Conservation (phyloP, 2,888 invertebrate species). For the Eilema caniola region DNA sequence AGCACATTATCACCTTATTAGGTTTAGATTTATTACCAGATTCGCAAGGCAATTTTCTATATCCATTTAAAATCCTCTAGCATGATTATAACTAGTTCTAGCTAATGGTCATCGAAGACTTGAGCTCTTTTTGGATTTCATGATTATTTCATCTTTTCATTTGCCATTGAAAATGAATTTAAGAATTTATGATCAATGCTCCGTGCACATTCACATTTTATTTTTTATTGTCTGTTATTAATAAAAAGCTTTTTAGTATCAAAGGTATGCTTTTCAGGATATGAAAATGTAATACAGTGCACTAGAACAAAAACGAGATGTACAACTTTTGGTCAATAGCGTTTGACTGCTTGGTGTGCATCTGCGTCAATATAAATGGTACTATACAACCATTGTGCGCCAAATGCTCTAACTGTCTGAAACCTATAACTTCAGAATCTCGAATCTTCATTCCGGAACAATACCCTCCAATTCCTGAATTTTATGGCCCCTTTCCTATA, state of each 20-base stretch:
- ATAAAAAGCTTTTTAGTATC: neutral
- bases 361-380: conserved; percentile 61
- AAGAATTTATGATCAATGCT: too few relatives aligned
- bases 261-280: conserved; percentile 56
- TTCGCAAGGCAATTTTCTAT: too few relatives aligned
- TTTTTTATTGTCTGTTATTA: too few relatives aligned
- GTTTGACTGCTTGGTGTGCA: conserved; percentile 68
- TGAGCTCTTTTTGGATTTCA: neutral
- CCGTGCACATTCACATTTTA: too few relatives aligned
- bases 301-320: conserved; percentile 63
- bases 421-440: conserved; percentile 26
- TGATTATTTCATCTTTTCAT: too few relatives aligned
- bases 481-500: conserved; percentile 31
- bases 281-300: conserved; percentile 56
- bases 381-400: conserved; percentile 66
- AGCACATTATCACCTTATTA: too few relatives aligned
- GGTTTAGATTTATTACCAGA: too few relatives aligned
- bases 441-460: conserved; percentile 26
- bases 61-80: neutral
- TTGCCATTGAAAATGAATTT: too few relatives aligned
- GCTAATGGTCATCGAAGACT: neutral
- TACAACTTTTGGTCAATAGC: conserved; percentile 59
- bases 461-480: conserved; percentile 35
- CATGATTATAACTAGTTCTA: neutral
- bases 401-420: conserved; percentile 61